Base-by-base conservation (phyloP, 2,797 vertebrate genomes). In the Sphenopsis melanotis region DNA sequence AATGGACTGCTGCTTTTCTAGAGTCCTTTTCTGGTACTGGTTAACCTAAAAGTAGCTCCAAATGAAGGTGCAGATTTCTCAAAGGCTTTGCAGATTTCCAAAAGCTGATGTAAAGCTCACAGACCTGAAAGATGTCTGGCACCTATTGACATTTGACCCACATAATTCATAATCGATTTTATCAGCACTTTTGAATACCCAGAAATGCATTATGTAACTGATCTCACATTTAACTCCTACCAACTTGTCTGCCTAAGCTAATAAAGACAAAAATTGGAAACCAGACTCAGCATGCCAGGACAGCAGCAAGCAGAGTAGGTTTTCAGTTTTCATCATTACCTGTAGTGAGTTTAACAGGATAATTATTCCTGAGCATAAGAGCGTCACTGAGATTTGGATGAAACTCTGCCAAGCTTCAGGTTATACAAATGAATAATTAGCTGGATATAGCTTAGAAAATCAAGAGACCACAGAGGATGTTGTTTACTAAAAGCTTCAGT, bases 371-470 rank as follows among this genome's bases (percentile, higher is more conserved):
- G 30, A 60, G 13, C 13, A 75, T 75, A 11, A 44, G 16, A 50
- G 9, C n/a, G 16, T 56, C 34, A 10, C 55, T 37, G 32, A 72
- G 22, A 34, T 68, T 61, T 61, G 24, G 36, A 47, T 86, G 18
- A 88, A 78, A 60, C 50, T 82, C 68, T 80, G 36, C 36, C 57
- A 64, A 86, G 83, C 12, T 74, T 44, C 53, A 78, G n/a, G 14
- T 90, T 85, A 92, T 41, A 53, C 24, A 82, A 69, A 63, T 50
- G 63, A 83, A 70, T 10, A 79, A 65, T 74, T 90, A 83, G 95
- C 80, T 96, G 27, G 50, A 80, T 95, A 55, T n/a, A 53, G 77
- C 94, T 95, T 64, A 70, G 60, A 42, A 77, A 81, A 53, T 30
- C 3, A 83, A 42, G 13, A 69, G 36, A 64, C 29, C 13, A 64